Base-by-base conservation (phyloP, 2,888 invertebrate species). In the Amaurobius ferox region DNA sequence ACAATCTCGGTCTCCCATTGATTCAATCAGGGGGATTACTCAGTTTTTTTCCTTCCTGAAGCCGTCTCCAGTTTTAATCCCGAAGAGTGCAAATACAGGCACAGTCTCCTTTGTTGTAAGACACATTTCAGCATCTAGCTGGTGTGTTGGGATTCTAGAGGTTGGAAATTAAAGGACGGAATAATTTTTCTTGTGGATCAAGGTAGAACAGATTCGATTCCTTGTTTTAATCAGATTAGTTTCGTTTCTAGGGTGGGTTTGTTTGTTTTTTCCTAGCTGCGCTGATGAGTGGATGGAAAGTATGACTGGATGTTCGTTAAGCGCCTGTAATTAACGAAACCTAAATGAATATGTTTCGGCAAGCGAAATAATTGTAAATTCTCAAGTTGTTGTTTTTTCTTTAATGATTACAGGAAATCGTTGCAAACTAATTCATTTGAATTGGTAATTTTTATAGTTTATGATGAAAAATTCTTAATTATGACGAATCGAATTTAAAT, bases 1-100 rank as follows among this genome's bases (percentile, higher is more conserved):
- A 77, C 77, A 85, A 85, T 85, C 83, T 85, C 77, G 77, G 77
- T 66, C 55, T 77, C 55, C 77, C 83, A 77, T 77, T 85, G 77
- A 85, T 85, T 85, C 83, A 85, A 85, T 85, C 83, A 85, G 44
- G 64, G 55, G 64, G 81, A 76, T 83, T 62, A 83, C 72, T 71
- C 66, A 5, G 48, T 40, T 26, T 71, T 35, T 29, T 71, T 39
- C n/a, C 26, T 39, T 16, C n/a, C 16, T 28, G 26, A 9, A 35
- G 9, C 35, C 35, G 35, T 35, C 35, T 35, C 55, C 55, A 55
- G n/a, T 71, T 72, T 79, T 77, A 77, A 83, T 77, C 74, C 67
- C 40, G 29, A 3, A 19, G 40, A 77, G 55, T 55, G 55, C 77
- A 85, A 77, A 85, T 44, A 72, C 64, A 13, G 35, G 39, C 32